A percentile compares a stretch with the other conserved stretches of the same genome.
phyloP scores from a whole-genome alignment of 2,797 vertebrate genomes.

The Sebastes vulpes region DNA sequence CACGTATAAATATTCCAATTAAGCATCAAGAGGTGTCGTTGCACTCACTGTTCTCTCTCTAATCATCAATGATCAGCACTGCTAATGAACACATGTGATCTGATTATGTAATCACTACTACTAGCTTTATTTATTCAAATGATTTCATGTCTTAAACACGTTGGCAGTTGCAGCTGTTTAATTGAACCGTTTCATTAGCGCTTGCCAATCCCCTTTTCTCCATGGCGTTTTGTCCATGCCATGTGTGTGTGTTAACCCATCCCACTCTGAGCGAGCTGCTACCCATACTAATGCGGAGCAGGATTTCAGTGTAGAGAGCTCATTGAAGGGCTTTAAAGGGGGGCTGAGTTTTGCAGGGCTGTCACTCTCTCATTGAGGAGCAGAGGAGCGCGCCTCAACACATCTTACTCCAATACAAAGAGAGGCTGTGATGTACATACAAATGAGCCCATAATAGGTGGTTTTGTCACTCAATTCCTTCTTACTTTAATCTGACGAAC shows the following conservation, averaged over 20 bases:
- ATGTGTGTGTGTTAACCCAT: constrained; percentile 8
- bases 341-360: constrained; percentile 34
- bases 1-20: not conserved
- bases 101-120: constrained; percentile 22
- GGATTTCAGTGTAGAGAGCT: constrained; percentile 46
- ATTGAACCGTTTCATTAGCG: constrained; percentile 41
- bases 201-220: not conserved
- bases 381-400: constrained; percentile 65
- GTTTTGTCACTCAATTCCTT: constrained; percentile 76
- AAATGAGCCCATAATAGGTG: constrained; percentile 80
- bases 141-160: not conserved
- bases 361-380: constrained; percentile 67
- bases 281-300: constrained; percentile 56
- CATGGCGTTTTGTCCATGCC: constrained; percentile 13
- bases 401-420: constrained; percentile 74
- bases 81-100: constrained; percentile 21
- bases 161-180: constrained; percentile 32
- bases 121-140: constrained; percentile 17
- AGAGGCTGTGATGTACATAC: constrained; percentile 81
- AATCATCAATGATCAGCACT: constrained; percentile 8
- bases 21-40: not conserved
- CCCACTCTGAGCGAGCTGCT: constrained; percentile 16
- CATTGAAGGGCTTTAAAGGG: constrained; percentile 41
- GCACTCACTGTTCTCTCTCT: not conserved
- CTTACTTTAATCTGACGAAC: constrained; percentile 75